Percentiles rank a stretch among this genome's conserved stretches.
These are phyloP conservation scores for Myotis planiceps DNA, from an alignment of 2,797 vertebrate species.

Conservation along the genomic window DNA sequence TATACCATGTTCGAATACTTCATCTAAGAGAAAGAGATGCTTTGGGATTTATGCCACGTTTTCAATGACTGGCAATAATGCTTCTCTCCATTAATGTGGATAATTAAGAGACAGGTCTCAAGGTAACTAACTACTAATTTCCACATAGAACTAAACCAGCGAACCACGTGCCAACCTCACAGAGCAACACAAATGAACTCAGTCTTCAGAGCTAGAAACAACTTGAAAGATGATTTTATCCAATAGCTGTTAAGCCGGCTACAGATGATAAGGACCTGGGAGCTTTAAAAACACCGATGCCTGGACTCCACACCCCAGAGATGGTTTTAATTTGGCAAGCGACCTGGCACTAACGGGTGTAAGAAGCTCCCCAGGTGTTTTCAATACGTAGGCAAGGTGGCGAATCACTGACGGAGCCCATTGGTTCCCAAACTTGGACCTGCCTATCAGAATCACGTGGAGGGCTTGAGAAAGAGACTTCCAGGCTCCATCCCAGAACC, in stretches of 20 bases:
- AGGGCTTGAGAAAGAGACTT: background rate
- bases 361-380: background rate
- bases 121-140: background rate
- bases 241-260: background rate
- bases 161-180: background rate
- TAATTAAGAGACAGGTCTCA: slow-evolving; percentile 31
- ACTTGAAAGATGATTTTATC: background rate
- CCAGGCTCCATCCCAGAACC: background rate
- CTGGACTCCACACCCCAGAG: background rate
- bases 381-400: background rate
- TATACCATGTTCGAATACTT: background rate
- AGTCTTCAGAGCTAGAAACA: background rate
- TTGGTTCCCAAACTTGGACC: background rate
- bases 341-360: background rate
- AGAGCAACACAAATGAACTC: background rate
- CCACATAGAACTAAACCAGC: background rate
- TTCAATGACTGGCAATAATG: background rate
- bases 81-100: background rate
- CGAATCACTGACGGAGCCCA: background rate
- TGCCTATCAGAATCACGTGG: background rate
- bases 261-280: background rate
- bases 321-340: background rate
- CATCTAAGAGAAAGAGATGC: slow-evolving; percentile 19
- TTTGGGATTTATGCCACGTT: background rate
- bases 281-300: background rate